Evolutionary conservation across 2,888 invertebrate genomes (phyloP).

Genomic region (Oscheius sp.): DNA sequence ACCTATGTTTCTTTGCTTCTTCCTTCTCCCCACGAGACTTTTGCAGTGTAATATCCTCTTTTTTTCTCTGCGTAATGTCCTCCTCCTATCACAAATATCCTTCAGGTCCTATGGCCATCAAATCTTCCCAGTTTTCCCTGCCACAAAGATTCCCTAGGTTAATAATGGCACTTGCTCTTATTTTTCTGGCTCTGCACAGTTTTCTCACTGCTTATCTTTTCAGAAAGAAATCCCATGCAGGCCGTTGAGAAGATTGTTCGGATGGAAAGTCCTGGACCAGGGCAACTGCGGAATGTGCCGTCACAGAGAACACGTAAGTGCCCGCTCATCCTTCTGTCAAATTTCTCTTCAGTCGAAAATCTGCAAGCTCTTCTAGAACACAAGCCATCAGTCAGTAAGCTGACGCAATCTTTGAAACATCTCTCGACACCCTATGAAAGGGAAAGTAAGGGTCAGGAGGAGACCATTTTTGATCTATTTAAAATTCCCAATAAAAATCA

Average conservation of each 20-base stretch:
- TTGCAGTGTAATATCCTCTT: not conserved
- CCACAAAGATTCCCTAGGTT: not conserved
- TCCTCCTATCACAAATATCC: not conserved
- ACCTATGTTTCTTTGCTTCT: constrained; percentile 2
- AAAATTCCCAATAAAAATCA: constrained; percentile 65
- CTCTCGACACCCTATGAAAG: constrained; percentile 55
- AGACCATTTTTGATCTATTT: constrained; percentile 66
- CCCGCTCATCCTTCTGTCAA: not conserved
- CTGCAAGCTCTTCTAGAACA: constrained; percentile 49
- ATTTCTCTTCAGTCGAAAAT: constrained; percentile 41
- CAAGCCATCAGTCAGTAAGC: constrained; percentile 47
- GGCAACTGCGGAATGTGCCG: constrained; percentile 24
- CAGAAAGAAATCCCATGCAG: not conserved
- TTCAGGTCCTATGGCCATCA: not conserved
- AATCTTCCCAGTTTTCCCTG: not conserved
- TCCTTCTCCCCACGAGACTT: constrained; percentile 3
- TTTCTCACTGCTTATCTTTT: not conserved
- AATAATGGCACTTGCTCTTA: not conserved
- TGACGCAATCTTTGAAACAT: constrained; percentile 42
- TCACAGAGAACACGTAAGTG: constrained; percentile 31
- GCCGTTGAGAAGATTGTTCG: not conserved
- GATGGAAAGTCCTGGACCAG: not conserved
- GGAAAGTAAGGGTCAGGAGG: constrained; percentile 56
- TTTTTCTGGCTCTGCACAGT: not conserved
- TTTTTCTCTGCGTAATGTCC: not conserved